These are phyloP conservation scores for Rafetus swinhoei DNA, from an alignment of 2,113 vertebrate species.

Conservation along the genomic window DNA sequence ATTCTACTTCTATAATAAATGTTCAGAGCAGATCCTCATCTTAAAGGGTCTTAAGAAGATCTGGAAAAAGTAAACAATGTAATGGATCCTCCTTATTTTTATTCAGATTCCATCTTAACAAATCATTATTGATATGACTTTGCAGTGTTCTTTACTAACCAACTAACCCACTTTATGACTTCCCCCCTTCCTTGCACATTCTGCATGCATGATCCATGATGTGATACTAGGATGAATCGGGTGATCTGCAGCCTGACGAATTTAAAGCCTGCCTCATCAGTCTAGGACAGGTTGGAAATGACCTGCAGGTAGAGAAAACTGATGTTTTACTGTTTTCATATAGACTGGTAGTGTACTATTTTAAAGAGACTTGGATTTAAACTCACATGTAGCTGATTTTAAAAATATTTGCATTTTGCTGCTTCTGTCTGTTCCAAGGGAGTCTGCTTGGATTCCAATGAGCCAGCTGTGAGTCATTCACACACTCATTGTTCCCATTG, in stretches of 20 bases:
- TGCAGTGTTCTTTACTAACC: constrained; percentile 44
- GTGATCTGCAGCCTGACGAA: constrained; percentile 69
- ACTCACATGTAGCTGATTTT: background rate
- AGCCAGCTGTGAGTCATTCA: background rate
- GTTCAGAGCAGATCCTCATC: constrained; percentile 1
- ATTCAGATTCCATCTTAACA: background rate
- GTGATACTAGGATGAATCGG: constrained; percentile 66
- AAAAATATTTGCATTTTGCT: background rate
- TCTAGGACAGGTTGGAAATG: constrained; percentile 76
- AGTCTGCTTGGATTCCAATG: background rate
- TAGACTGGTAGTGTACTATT: background rate
- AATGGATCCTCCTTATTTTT: background rate
- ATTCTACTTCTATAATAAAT: background rate
- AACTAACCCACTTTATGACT: constrained; percentile 44
- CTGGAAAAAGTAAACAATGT: background rate
- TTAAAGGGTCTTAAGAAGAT: background rate
- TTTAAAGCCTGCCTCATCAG: constrained; percentile 80
- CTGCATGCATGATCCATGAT: constrained; percentile 58
- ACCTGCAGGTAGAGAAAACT: constrained; percentile 70
- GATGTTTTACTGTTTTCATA: constrained; percentile 8
- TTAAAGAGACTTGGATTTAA: background rate
- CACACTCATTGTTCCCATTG: background rate
- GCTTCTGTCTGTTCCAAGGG: background rate
- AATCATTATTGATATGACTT: background rate
- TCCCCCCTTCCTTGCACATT: constrained; percentile 39